These are phyloP conservation scores for Danionella cerebrum DNA, from an alignment of 2,113 vertebrate genomes.

Conservation along the genomic window DNA sequence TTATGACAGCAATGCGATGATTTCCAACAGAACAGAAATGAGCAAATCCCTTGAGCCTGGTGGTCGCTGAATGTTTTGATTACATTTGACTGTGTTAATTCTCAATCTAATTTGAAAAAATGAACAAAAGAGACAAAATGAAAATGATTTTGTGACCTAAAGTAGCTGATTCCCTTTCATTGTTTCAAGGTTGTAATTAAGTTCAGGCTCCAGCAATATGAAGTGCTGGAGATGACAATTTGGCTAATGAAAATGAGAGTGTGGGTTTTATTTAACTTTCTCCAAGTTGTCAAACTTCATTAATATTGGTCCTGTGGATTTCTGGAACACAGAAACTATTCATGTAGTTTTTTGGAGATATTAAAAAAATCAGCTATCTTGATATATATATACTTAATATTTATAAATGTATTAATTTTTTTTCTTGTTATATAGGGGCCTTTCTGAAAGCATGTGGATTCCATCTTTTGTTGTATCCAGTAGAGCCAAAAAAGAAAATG, in stretches of 20 bases:
- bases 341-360: no score
- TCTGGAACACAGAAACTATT: no score
- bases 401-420: no score
- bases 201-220: background rate
- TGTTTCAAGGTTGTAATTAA: slow-evolving; percentile 8
- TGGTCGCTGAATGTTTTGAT: background rate
- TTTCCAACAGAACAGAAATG: background rate
- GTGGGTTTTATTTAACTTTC: background rate
- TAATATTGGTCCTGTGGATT: no score
- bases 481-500: no score
- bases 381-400: no score
- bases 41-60: background rate
- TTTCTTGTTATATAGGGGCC: no score
- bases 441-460: no score
- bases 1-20: background rate
- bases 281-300: no score
- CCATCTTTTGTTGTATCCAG: no score
- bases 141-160: background rate
- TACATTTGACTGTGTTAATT: background rate
- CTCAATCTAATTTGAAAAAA: slow-evolving; percentile 4
- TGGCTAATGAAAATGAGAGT: background rate
- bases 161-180: background rate
- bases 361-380: no score
- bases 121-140: background rate
- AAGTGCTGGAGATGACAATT: background rate